Evolutionary conservation across 2,113 vertebrate species (phyloP).

Genomic region (Rallus limicola): DNA sequence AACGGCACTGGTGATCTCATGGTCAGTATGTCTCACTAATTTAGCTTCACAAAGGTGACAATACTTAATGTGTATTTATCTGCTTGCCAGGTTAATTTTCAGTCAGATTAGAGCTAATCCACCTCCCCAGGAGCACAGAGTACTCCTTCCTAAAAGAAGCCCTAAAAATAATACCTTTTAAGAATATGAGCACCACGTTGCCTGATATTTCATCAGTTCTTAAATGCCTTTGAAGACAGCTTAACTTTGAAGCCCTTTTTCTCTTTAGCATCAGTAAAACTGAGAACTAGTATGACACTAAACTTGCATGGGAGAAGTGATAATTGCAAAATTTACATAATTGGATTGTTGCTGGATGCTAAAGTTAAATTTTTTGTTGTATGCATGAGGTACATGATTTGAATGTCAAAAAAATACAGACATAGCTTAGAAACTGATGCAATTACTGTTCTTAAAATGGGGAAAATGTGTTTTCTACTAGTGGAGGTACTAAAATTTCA

Average conservation of each 20-base stretch:
- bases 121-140: not conserved
- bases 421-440: not conserved
- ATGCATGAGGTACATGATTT: not conserved
- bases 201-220: not conserved
- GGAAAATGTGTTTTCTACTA: not conserved
- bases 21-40: not conserved
- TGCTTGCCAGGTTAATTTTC: not conserved
- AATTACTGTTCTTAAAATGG: not conserved
- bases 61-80: not conserved
- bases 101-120: not conserved
- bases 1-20: not conserved
- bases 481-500: not conserved
- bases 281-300: not conserved
- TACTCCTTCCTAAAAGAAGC: not conserved
- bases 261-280: not conserved
- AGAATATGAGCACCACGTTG: not conserved
- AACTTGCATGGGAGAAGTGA: not conserved
- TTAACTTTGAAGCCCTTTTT: conserved; percentile 2
- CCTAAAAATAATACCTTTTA: not conserved
- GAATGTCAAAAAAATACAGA: not conserved
- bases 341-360: not conserved
- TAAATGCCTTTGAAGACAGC: not conserved
- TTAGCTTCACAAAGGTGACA: not conserved
- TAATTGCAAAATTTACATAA: conserved; percentile 22
- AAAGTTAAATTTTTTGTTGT: not conserved